Conservation (phyloP, 2,797 vertebrate species). For the Saxicola maurus region DNA sequence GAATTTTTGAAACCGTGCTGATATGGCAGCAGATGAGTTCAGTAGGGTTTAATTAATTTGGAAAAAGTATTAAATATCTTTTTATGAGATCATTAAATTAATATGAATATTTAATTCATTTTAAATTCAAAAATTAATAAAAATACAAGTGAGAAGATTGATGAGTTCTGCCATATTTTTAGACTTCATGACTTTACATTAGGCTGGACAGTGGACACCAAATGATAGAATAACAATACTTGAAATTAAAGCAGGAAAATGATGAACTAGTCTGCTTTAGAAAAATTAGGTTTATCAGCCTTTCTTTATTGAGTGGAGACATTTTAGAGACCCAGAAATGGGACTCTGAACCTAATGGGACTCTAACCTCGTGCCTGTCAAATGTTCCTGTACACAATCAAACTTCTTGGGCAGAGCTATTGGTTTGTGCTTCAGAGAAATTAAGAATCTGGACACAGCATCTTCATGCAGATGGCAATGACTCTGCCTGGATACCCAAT, state of each 20-base stretch:
- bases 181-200: neutral
- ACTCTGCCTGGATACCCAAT: neutral
- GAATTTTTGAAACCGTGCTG: neutral
- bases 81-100: constrained; percentile 49
- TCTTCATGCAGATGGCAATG: neutral
- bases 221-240: neutral
- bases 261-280: neutral
- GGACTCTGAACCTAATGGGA: no score
- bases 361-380: neutral
- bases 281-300: neutral
- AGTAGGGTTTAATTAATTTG: constrained; percentile 34
- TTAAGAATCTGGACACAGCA: neutral
- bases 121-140: neutral
- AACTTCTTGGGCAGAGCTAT: neutral
- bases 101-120: constrained; percentile 5
- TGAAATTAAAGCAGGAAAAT: neutral
- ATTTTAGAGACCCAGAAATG: neutral
- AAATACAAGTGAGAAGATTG: neutral
- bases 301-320: neutral
- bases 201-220: neutral
- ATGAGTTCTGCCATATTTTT: neutral
- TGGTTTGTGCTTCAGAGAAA: neutral
- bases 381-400: neutral
- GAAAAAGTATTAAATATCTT: neutral
- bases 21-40: neutral